These are phyloP conservation scores for Aphidoletes aphidimyza DNA, from an alignment of 2,888 invertebrate species.

Conservation along the genomic window DNA sequence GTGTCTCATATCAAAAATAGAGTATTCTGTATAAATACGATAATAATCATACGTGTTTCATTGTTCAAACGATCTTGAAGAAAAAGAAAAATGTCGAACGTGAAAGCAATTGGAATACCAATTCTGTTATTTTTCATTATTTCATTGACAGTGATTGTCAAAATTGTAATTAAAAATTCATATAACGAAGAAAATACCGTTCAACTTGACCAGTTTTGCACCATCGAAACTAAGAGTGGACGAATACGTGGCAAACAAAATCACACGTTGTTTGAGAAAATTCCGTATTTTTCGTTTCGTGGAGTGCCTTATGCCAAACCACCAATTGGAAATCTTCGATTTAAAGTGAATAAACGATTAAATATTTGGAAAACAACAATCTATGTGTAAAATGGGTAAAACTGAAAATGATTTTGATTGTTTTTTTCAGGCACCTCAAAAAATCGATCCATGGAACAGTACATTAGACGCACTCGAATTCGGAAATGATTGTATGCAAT, in stretches of 20 bases:
- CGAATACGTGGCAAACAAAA: background rate
- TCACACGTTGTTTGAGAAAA: conserved; percentile 6
- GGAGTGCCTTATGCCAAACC: conserved; percentile 54
- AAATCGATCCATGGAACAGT: background rate
- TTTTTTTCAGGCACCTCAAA: conserved; percentile 54
- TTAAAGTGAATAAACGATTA: conserved; percentile 37
- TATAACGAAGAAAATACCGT: too few species aligned
- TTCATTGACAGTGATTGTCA: too few species aligned
- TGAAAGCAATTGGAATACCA: too few species aligned
- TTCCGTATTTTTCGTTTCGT: conserved; percentile 35
- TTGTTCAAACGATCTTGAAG: too few species aligned
- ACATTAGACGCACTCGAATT: conserved; percentile 54
- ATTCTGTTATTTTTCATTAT: too few species aligned
- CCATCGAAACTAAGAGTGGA: background rate
- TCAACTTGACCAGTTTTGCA: conserved; percentile 2
- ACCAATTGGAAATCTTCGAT: conserved; percentile 36
- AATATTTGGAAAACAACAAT: too few species aligned
- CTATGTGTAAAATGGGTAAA: background rate
- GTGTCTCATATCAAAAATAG: too few species aligned
- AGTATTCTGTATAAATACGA: too few species aligned
- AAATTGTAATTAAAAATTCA: too few species aligned
- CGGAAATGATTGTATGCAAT: conserved; percentile 49
- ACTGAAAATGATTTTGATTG: background rate
- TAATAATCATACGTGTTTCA: too few species aligned
- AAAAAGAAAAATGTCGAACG: too few species aligned